Evolutionary conservation across 1,140 invertebrate genomes (phyloP).

Genomic region (Bombus cullumanus): DNA sequence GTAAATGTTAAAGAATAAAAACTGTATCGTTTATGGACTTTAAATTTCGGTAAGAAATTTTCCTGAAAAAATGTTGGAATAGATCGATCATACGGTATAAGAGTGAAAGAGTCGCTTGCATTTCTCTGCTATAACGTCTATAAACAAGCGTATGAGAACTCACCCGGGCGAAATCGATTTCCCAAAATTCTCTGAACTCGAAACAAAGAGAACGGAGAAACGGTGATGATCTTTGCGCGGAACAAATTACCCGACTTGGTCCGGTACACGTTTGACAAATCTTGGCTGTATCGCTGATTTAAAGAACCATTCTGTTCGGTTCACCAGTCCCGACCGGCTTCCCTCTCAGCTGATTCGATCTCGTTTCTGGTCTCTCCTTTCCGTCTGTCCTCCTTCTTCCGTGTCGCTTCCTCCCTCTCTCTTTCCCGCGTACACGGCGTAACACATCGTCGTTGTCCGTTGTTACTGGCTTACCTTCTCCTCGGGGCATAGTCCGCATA

Average conservation of each 20-base stretch:
- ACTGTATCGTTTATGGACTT: too few species aligned
- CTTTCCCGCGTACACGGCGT: conserved; percentile 30
- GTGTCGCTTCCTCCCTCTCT: conserved; percentile 22
- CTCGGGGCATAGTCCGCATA: conserved; percentile 45
- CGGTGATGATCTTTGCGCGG: conserved; percentile 19
- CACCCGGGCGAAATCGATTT: not conserved
- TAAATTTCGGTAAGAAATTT: too few species aligned
- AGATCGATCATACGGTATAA: too few species aligned
- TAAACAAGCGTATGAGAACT: too few species aligned
- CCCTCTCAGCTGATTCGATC: conserved; percentile 66
- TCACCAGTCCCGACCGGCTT: not conserved
- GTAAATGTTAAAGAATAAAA: too few species aligned
- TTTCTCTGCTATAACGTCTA: too few species aligned
- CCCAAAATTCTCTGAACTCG: too few species aligned
- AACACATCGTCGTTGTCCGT: not conserved
- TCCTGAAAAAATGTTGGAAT: too few species aligned
- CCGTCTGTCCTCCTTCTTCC: conserved; percentile 34
- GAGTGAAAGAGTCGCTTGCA: too few species aligned
- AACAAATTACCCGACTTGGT: conserved; percentile 51
- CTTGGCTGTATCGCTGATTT: conserved; percentile 61
- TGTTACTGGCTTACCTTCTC: conserved; percentile 42
- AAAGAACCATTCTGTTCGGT: conserved; percentile 42
- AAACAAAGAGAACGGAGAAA: not conserved
- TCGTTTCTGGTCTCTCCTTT: conserved; percentile 46
- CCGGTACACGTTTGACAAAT: conserved; percentile 59